Evolutionary conservation across 2,113 vertebrate genomes (phyloP), one percentile per base, ranked within the genome.

Genomic region (Gambusia affinis): DNA sequence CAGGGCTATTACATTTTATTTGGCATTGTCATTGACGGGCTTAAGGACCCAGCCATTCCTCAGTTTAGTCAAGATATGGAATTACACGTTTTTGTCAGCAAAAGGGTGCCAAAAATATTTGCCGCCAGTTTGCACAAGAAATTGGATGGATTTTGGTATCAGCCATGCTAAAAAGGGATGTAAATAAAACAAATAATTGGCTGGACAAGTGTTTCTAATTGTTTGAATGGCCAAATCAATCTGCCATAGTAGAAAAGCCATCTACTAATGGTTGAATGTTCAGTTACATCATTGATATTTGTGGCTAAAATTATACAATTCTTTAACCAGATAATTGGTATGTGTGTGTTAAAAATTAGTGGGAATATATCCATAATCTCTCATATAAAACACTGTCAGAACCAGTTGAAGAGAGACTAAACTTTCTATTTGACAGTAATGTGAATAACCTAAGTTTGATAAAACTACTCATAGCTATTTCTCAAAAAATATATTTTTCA

Each of bases 1-100:
- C 39, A 0, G 66, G 77, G 89, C 81, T 76, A 78, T 80, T 86
- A 82, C 67, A 66, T 84, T 91, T 90, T 83, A 88, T 92, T 91
- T 91, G 84, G 72, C 72, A 63, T 86, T 85, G 88, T 88, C 87
- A 85, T 76, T 79, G 84, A 79, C 62, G 47, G 75, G 85, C 82
- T 89, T 83, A 87, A 83, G 79, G 78, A 76, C 74, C 70, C 33
- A 35, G 74, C 35, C 22, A 44, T 78, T 75, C 65, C 70, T 87
- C 42, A 42, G 31, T 80, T 76, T 69, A 72, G 77, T 76, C 79
- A 85, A 86, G 79, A 73, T 80, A 69, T 76, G 72, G 79, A 84
- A 75, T 76, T 69, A 61, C 68, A 85, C 68, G 75, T 76, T 60
- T 39, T 54, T 66, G 70, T 66, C 19, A 44, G 22, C 24, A n/a